Conservation (phyloP, 2,797 vertebrate genomes). For the Linurgus olivaceus region DNA sequence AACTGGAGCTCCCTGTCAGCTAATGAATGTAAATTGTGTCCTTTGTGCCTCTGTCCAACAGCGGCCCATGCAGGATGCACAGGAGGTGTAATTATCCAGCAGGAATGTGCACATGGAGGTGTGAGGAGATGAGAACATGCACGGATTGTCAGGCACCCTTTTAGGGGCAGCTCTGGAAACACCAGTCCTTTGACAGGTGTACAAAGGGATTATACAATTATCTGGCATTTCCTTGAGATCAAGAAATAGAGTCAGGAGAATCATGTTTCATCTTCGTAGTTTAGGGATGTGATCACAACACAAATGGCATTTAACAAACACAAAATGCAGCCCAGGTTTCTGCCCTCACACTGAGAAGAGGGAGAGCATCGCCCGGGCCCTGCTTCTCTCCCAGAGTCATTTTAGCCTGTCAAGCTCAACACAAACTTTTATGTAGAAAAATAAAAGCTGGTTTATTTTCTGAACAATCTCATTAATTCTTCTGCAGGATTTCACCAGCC, state of each 20-base stretch:
- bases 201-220: neutral
- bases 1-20: neutral
- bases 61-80: neutral
- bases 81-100: neutral
- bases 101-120: neutral
- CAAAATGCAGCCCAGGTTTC: neutral
- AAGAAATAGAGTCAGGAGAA: neutral
- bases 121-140: neutral
- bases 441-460: neutral
- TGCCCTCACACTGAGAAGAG: accelerated
- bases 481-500: neutral
- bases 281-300: neutral
- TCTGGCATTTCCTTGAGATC: neutral
- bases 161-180: neutral
- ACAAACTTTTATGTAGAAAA: neutral
- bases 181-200: neutral
- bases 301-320: neutral
- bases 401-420: neutral
- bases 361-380: neutral
- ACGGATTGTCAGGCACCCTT: neutral
- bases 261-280: neutral
- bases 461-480: neutral
- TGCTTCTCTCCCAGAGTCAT: neutral
- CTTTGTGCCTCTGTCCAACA: constrained; percentile 10
- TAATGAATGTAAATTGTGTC: neutral